phyloP scores from a whole-genome alignment of 2,888 invertebrate genomes.

The Campoplex nolae region DNA sequence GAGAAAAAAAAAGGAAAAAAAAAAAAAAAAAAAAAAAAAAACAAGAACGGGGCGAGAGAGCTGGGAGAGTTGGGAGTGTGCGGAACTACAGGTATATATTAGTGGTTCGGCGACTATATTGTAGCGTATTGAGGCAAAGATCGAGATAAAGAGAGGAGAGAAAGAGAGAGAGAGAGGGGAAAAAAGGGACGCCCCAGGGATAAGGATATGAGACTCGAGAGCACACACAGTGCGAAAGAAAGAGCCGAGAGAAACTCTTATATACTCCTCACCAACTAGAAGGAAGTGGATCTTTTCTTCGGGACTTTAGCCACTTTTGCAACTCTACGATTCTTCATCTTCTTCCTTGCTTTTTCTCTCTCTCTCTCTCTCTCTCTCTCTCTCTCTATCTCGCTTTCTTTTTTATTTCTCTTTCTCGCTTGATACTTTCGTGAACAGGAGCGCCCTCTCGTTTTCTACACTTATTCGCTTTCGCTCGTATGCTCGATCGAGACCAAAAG shows the following conservation, averaged over 20 bases:
- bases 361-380: background rate
- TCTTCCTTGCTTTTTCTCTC: slow-evolving; percentile 13
- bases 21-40: slow-evolving; percentile 14
- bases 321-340: slow-evolving; percentile 50
- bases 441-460: slow-evolving; percentile 17
- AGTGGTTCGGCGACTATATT: background rate
- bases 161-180: slow-evolving; percentile 35
- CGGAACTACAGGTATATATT: slow-evolving; percentile 54
- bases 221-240: slow-evolving; percentile 16
- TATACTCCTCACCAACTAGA: slow-evolving; percentile 21
- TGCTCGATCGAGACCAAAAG: slow-evolving; percentile 47
- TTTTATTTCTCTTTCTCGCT: background rate
- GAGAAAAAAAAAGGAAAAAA: slow-evolving; percentile 5
- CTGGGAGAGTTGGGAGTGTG: background rate
- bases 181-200: slow-evolving; percentile 32
- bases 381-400: background rate
- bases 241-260: slow-evolving; percentile 34
- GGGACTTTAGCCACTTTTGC: slow-evolving; percentile 61
- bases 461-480: slow-evolving; percentile 47
- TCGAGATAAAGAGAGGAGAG: slow-evolving; percentile 40
- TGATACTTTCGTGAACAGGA: background rate
- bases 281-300: slow-evolving; percentile 61
- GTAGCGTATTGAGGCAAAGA: slow-evolving; percentile 46
- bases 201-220: slow-evolving; percentile 55
- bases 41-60: slow-evolving; percentile 22